Conservation (phyloP, 1,140 invertebrate genomes). For the Microplitis mediator region DNA sequence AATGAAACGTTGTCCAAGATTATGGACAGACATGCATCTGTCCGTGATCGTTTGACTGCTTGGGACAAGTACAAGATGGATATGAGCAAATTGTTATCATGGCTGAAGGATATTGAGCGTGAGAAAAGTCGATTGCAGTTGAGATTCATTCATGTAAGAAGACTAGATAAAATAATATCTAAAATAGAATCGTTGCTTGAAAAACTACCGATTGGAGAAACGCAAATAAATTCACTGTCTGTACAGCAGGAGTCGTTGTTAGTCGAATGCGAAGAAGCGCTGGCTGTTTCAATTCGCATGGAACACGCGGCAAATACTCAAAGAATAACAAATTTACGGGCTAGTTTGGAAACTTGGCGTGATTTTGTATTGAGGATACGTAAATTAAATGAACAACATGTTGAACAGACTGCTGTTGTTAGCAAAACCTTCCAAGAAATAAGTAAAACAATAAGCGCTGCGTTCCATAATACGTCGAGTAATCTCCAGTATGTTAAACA, state of each 20-base stretch:
- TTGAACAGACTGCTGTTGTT: constrained; percentile 64
- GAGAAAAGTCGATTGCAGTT: constrained; percentile 79
- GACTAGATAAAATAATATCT: constrained; percentile 73
- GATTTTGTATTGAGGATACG: constrained; percentile 72
- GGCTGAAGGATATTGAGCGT: constrained; percentile 81
- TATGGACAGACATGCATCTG: constrained; percentile 78
- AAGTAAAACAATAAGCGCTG: constrained; percentile 63
- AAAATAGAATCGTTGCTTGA: constrained; percentile 73
- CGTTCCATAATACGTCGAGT: constrained; percentile 42
- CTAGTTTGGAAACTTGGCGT: constrained; percentile 81
- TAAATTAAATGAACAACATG: constrained; percentile 67
- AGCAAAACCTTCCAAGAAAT: constrained; percentile 65
- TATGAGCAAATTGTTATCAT: constrained; percentile 73
- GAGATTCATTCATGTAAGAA: constrained; percentile 77
- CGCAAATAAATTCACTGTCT: constrained; percentile 68
- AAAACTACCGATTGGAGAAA: constrained; percentile 71
- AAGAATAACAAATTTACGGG: constrained; percentile 76
- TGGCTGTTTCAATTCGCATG: constrained; percentile 78
- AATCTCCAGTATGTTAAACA: constrained; percentile 42
- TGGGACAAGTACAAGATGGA: constrained; percentile 85
- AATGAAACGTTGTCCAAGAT: constrained; percentile 83
- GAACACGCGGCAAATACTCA: constrained; percentile 78
- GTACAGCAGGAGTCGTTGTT: constrained; percentile 73
- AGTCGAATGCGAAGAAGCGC: constrained; percentile 76
- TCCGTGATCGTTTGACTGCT: constrained; percentile 72